Conservation (phyloP, 1,140 invertebrate species). For the Pollicipes pollicipes region DNA sequence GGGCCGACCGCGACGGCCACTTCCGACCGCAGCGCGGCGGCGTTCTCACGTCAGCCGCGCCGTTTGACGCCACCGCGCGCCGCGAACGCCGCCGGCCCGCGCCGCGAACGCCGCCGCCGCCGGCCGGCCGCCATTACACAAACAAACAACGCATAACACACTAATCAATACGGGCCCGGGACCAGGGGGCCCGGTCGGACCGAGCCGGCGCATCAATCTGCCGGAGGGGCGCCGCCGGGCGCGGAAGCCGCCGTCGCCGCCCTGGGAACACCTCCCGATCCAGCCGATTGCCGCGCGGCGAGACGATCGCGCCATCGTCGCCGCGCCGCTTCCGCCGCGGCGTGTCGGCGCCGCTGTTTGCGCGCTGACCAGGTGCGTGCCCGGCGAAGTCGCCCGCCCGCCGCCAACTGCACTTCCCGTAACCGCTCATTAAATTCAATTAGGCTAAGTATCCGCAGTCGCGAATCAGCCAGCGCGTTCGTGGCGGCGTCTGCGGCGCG, state of each 20-base stretch:
- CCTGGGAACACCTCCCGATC: neutral
- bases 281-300: neutral
- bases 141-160: constrained; percentile 2
- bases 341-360: neutral
- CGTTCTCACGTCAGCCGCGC: neutral
- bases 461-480: too few species aligned
- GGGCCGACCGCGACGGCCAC: neutral
- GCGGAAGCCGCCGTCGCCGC: neutral
- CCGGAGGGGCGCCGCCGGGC: too few species aligned
- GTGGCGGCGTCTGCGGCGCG: too few species aligned
- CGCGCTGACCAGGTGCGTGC: too few species aligned
- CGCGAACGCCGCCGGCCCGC: too few species aligned
- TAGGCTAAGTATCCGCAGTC: neutral
- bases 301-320: neutral
- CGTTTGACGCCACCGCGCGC: neutral
- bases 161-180: constrained; percentile 1
- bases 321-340: neutral
- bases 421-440: neutral
- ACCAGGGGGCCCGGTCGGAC: too few species aligned
- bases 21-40: neutral
- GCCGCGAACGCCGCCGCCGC: too few species aligned
- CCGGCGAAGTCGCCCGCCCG: too few species aligned
- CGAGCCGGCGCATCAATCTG: neutral
- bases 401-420: neutral
- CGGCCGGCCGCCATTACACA: neutral